Evolutionary conservation across 2,797 vertebrate genomes (phyloP), one percentile per base, ranked within the genome.

Genomic region (Poecile montanus): DNA sequence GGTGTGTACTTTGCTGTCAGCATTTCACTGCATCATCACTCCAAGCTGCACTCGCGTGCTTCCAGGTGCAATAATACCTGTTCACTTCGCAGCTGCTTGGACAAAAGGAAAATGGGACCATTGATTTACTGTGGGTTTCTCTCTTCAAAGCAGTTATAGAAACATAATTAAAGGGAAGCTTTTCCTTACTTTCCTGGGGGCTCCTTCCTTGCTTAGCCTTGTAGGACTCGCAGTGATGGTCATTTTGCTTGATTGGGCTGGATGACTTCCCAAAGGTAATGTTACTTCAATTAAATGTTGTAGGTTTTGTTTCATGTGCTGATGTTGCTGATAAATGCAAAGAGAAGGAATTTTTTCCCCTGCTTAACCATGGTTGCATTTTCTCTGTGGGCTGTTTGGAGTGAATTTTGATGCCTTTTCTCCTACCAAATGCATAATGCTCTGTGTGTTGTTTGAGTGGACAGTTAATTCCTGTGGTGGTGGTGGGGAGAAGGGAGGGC

Each of bases 1-100:
- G 99, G 99, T 99, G 99, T 99, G 99, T 99, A 99, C 98, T 97
- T 96, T 92, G 91, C 95, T 97, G 96, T 91, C 97, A 98, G 97
- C 97, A 95, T 96, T 94, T 96, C 96, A 97, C 97, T 96, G 96
- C 95, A 92, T 97, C 94, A 56, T 95, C 81, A 84, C 90, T 97
- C 92, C 96, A 67, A 50, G 94, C 97, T 96, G 93, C 91, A 75
- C 95, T 90, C 86, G 80, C 56, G 62, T 94, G 96, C 88, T 96
- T 79, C 93, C 84, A 78, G 97, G 94, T 96, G 95, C 85, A 92
- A 93, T 86, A 75, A 93, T 81, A 75, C 91, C 95, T 66, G 73
- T 93, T 96, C 67, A 48, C 95, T 94, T 91, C 3, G 93, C 95
- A 89, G 96, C 97, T 95, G 94, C 96, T 93, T 96, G 96, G 94